A percentile compares a stretch with the other conserved stretches of the same genome.
These are phyloP conservation scores for Spinibarbus caldwelli DNA, from an alignment of 2,797 vertebrate species.

Conservation along the genomic window DNA sequence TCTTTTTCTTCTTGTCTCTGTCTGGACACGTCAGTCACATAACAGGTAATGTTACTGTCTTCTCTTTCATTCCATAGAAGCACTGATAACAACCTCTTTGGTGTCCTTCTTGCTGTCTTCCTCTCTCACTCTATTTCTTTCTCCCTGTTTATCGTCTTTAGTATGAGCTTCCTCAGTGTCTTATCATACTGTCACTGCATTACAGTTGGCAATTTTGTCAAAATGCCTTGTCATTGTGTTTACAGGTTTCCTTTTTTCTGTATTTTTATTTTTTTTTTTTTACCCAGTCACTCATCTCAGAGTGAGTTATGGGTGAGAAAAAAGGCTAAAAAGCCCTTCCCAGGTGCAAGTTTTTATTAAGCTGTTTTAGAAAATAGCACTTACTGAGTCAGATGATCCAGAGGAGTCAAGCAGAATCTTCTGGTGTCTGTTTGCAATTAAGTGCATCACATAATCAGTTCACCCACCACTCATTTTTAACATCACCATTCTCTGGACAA, in stretches of 20 bases:
- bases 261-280: background rate
- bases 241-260: slow-evolving; percentile 45
- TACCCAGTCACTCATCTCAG: slow-evolving; percentile 30
- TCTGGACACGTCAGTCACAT: slow-evolving; percentile 83
- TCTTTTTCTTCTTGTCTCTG: slow-evolving; percentile 70
- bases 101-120: slow-evolving; percentile 10
- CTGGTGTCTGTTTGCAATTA: background rate
- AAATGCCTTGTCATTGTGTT: slow-evolving; percentile 53
- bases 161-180: slow-evolving; percentile 48
- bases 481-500: slow-evolving; percentile 3
- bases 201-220: background rate
- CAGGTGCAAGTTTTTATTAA: background rate
- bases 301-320: slow-evolving; percentile 13
- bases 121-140: slow-evolving; percentile 10
- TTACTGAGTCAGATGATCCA: background rate
- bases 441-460: background rate
- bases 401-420: background rate
- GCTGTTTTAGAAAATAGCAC: background rate
- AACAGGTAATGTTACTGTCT: slow-evolving; percentile 80
- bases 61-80: slow-evolving; percentile 54
- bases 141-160: slow-evolving; percentile 38
- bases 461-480: slow-evolving; percentile 15
- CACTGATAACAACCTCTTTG: slow-evolving; percentile 34
- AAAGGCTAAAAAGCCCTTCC: background rate
- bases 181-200: slow-evolving; percentile 43